A percentile compares a stretch with the other conserved stretches of the same genome.
Conservation (phyloP, 2,113 vertebrate species). For the Paramisgurnus dabryanus region DNA sequence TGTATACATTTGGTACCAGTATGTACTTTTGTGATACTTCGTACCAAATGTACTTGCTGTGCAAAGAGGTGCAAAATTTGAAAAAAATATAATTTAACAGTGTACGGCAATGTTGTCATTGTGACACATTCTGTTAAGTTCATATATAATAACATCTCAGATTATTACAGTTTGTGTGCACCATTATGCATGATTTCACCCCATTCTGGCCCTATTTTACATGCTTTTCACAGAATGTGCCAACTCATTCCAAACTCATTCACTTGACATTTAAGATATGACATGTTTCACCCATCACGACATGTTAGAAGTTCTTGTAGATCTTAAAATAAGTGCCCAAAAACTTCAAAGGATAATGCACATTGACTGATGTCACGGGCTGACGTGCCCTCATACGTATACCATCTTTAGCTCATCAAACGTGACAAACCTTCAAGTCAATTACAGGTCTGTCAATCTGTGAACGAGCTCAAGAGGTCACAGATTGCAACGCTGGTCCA, state of each 20-base stretch:
- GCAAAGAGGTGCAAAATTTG: no score
- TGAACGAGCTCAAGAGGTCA: not conserved
- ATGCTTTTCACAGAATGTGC: not conserved
- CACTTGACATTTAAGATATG: not conserved
- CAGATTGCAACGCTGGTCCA: slow-evolving; percentile 6
- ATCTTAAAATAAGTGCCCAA: not conserved
- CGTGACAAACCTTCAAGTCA: slow-evolving; percentile 35
- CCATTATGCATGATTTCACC: no score
- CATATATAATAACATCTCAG: no score
- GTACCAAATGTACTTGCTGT: no score
- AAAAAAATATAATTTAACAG: no score
- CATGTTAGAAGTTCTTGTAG: not conserved
- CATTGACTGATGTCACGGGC: slow-evolving; percentile 24
- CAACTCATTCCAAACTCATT: not conserved
- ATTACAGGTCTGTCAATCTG: slow-evolving; percentile 28
- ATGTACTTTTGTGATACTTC: no score
- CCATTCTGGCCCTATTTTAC: no score
- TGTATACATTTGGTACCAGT: no score
- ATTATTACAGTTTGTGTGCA: no score
- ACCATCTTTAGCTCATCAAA: slow-evolving; percentile 37
- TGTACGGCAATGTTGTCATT: no score
- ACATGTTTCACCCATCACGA: not conserved
- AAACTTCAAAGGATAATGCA: slow-evolving; percentile 19
- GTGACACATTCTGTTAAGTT: no score
- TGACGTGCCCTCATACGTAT: slow-evolving; percentile 35